Conservation (phyloP, 2,797 vertebrate species). For the Luscinia megarhynchos region DNA sequence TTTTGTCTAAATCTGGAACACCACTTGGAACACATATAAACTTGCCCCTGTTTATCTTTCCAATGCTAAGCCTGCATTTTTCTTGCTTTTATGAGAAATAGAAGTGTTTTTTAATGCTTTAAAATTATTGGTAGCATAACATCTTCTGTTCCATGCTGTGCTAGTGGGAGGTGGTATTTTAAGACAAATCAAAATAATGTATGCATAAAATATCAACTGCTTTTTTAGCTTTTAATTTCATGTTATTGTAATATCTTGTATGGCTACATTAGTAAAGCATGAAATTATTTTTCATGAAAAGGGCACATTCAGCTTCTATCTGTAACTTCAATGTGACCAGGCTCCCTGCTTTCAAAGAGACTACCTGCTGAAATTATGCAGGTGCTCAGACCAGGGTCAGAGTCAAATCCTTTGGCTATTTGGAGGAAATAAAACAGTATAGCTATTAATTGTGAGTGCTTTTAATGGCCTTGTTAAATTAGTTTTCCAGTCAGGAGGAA, state of each 20-base stretch:
- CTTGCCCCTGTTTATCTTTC: slow-evolving; percentile 11
- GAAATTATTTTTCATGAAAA: not conserved
- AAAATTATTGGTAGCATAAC: not conserved
- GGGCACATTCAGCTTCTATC: not conserved
- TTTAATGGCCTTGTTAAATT: not conserved
- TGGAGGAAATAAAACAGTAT: not conserved
- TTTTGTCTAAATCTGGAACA: slow-evolving; percentile 44
- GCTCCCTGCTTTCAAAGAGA: not conserved
- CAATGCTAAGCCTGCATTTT: not conserved
- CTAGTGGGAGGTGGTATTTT: not conserved
- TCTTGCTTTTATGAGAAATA: not conserved
- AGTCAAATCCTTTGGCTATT: not conserved
- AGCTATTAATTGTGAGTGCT: not conserved
- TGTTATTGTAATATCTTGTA: not conserved
- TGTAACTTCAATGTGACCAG: not conserved
- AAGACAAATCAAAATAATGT: not conserved
- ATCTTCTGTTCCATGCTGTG: not conserved
- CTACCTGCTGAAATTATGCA: not conserved
- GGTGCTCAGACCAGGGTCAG: not conserved
- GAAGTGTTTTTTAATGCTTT: not conserved
- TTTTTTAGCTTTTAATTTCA: not conserved
- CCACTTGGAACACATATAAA: slow-evolving; percentile 8
- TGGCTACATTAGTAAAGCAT: not conserved
- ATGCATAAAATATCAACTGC: not conserved
- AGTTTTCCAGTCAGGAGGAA: not conserved